phyloP scores from a whole-genome alignment of 2,113 vertebrate species.

The Paradisaea rubra region DNA sequence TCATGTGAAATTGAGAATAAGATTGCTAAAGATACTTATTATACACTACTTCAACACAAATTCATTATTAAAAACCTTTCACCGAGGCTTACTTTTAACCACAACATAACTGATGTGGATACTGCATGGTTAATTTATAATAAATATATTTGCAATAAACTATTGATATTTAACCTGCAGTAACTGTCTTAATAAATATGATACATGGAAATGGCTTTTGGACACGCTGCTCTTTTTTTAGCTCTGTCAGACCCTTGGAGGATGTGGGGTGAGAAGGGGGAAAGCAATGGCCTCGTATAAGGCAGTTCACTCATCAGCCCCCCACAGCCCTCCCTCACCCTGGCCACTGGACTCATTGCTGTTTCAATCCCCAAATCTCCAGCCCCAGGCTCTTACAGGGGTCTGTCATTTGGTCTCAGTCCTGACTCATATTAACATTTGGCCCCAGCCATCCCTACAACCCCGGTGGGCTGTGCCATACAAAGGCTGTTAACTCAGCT shows the following conservation, averaged over 20 bases:
- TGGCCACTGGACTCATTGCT: neutral
- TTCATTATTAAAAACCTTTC: slow-evolving; percentile 51
- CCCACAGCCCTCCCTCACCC: neutral
- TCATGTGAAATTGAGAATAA: slow-evolving; percentile 43
- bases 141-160: slow-evolving; percentile 51
- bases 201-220: slow-evolving; percentile 13
- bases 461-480: neutral
- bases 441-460: neutral
- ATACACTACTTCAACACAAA: slow-evolving; percentile 5
- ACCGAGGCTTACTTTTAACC: slow-evolving; percentile 31
- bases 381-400: neutral
- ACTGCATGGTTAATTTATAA: slow-evolving; percentile 10
- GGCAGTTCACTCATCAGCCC: neutral
- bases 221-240: neutral
- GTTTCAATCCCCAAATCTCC: neutral
- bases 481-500: neutral
- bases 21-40: slow-evolving; percentile 49
- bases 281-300: neutral
- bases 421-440: neutral
- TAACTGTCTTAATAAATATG: slow-evolving; percentile 50
- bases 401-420: neutral
- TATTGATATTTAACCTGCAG: slow-evolving; percentile 58
- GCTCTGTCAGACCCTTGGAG: neutral
- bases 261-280: neutral
- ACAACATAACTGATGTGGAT: neutral